Conservation (phyloP, 2,888 invertebrate species). For the Heterodera filipjevi region DNA sequence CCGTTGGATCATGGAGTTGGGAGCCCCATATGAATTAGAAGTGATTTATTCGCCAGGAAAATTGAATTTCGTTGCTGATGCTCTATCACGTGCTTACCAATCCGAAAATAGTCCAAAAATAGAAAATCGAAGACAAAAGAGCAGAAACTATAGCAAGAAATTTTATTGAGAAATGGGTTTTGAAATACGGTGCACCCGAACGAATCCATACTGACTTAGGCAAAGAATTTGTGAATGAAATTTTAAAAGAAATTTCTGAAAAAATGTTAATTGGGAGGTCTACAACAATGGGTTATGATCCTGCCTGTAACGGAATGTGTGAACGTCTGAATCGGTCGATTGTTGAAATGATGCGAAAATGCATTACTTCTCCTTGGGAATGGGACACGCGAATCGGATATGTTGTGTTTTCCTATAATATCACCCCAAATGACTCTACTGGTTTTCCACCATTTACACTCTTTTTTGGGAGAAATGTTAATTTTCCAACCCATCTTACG, state of each 20-base stretch:
- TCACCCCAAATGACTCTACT: not conserved
- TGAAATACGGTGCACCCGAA: not conserved
- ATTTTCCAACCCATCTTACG: not conserved
- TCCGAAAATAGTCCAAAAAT: not conserved
- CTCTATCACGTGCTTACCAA: not conserved
- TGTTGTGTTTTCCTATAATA: not conserved
- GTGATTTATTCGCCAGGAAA: not conserved
- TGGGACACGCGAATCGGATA: not conserved
- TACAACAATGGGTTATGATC: not conserved
- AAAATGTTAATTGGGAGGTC: not conserved
- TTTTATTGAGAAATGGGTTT: not conserved
- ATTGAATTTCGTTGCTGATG: not conserved
- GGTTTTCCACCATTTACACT: not conserved
- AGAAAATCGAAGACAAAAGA: constrained; percentile 5
- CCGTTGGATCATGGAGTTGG: not conserved
- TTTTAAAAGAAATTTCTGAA: too few relatives aligned
- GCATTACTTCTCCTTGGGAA: not conserved
- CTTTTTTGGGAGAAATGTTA: not conserved
- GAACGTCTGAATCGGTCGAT: not conserved
- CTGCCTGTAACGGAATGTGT: not conserved
- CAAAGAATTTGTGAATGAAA: too few relatives aligned
- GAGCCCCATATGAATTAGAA: not conserved
- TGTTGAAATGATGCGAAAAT: constrained; percentile 6
- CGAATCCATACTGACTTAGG: not conserved
- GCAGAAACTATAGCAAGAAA: not conserved